Percentiles rank a stretch among this genome's conserved stretches.
Conservation (phyloP, 2,888 invertebrate genomes). For the Dryobota labecula region DNA sequence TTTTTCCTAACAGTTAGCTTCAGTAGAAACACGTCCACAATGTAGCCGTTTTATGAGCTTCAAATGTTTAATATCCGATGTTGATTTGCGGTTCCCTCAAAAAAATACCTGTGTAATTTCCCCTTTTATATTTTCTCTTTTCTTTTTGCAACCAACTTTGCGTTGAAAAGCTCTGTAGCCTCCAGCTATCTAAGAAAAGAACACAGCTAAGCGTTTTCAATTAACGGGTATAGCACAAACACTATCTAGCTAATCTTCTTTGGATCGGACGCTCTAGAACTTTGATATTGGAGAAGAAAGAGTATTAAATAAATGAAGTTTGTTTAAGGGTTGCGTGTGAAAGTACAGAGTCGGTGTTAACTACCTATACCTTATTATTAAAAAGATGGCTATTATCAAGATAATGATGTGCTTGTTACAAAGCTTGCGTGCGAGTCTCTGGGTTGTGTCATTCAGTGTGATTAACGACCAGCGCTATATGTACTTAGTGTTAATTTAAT, state of each 20-base stretch:
- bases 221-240: constrained; percentile 49
- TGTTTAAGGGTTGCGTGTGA: constrained; percentile 15
- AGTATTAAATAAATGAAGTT: constrained; percentile 40
- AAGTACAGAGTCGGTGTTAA: constrained; percentile 1
- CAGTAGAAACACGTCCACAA: constrained; percentile 14
- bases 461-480: constrained; percentile 17
- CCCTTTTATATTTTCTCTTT: constrained; percentile 31
- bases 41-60: constrained; percentile 10
- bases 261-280: constrained; percentile 37
- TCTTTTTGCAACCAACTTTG: constrained; percentile 28
- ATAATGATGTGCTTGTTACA: constrained; percentile 34
- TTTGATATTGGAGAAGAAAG: constrained; percentile 38
- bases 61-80: constrained; percentile 56
- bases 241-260: constrained; percentile 29
- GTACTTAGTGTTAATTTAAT: constrained; percentile 29
- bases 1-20: constrained; percentile 9
- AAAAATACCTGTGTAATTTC: constrained; percentile 44
- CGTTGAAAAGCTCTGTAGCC: constrained; percentile 23
- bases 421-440: constrained; percentile 47
- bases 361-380: constrained; percentile 25
- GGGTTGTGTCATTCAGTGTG: constrained; percentile 21
- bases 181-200: constrained; percentile 20
- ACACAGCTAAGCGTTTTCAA: constrained; percentile 52
- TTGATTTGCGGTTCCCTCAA: constrained; percentile 39
- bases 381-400: constrained; percentile 16